phyloP scores from a whole-genome alignment of 2,888 invertebrate species.

The Pristionchus arcanus region DNA sequence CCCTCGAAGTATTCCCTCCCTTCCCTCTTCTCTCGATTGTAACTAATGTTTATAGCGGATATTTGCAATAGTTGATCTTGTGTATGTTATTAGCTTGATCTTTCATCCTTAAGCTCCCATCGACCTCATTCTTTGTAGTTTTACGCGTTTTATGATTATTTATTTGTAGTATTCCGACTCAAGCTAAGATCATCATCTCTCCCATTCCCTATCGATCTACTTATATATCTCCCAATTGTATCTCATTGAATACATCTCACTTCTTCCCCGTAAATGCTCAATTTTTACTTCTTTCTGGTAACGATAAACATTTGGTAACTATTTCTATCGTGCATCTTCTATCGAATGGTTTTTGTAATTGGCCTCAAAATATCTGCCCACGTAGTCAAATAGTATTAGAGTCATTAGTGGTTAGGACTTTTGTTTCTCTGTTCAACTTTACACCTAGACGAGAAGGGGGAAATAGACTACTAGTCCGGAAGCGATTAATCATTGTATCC shows the following conservation, averaged over 20 bases:
- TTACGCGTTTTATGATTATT: slow-evolving; percentile 4
- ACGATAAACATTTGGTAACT: background rate
- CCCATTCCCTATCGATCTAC: slow-evolving; percentile 25
- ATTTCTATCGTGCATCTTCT: background rate
- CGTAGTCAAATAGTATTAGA: background rate
- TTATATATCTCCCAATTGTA: background rate
- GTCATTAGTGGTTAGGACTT: background rate
- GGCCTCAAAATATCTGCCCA: background rate
- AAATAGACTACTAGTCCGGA: slow-evolving; percentile 5
- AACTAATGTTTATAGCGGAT: slow-evolving; percentile 19
- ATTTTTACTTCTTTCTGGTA: background rate
- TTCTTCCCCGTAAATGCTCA: slow-evolving; percentile 9
- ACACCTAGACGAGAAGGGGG: background rate
- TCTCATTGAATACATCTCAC: background rate
- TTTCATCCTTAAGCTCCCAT: background rate
- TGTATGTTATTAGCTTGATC: slow-evolving; percentile 37
- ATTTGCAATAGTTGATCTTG: slow-evolving; percentile 40
- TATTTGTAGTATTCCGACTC: background rate
- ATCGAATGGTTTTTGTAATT: background rate
- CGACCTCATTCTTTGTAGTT: slow-evolving; percentile 10
- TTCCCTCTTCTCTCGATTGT: background rate
- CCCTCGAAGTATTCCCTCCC: background rate
- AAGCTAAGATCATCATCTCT: slow-evolving; percentile 6
- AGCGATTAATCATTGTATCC: slow-evolving; percentile 17
- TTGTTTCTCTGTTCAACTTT: slow-evolving; percentile 14